Evolutionary conservation across 1,140 invertebrate species (phyloP), one percentile per base, ranked within the genome.

Genomic region (Drosophila varians): DNA sequence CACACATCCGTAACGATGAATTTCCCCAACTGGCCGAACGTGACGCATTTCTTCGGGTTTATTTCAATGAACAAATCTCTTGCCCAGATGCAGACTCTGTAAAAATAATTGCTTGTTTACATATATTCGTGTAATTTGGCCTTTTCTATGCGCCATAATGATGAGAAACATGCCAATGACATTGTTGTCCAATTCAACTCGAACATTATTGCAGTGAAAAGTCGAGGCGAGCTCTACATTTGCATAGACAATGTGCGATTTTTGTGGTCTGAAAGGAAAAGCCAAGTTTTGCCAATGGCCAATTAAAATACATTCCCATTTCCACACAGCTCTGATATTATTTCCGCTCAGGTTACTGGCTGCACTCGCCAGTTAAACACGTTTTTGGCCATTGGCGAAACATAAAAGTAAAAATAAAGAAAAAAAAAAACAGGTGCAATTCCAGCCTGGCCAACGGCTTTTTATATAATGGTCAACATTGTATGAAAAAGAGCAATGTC

Each of bases 141-240:
- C 54, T 53, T 83, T 73, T 68, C 75, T 61, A 60, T 31, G 45
- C 48, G 54, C 36, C 49, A 48, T 86, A 86, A 84, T 84, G 58
- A 83, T 84, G 75, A 70, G 80, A 84, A 86, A 84, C 38, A 62
- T 79, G 80, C 71, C 79, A 79, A 79, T 83, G 80, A 83, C 80
- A 86, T 84, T 83, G 78, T 74, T 70, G 54, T 58, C 47, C 45
- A 48, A 52, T 25, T 62, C 42, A 25, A 52, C 38, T 42, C 48
- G 47, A 47, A 46, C 69, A 65, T 74, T 70, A 53, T 56, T 69
- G 23, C 53, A 66, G 62, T 60, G 74, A 61, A 84, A 83, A 75
- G 45, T 43, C 38, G 7, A 16, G 16, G 38, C n/a, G 11, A 36
- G n/a, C 38, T 8, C 38, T 16, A 43, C 52, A 83, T 82, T 82